Percentiles rank a stretch among this genome's conserved stretches.
phyloP scores from a whole-genome alignment of 2,113 vertebrate genomes.

The Spilogale gracilis region DNA sequence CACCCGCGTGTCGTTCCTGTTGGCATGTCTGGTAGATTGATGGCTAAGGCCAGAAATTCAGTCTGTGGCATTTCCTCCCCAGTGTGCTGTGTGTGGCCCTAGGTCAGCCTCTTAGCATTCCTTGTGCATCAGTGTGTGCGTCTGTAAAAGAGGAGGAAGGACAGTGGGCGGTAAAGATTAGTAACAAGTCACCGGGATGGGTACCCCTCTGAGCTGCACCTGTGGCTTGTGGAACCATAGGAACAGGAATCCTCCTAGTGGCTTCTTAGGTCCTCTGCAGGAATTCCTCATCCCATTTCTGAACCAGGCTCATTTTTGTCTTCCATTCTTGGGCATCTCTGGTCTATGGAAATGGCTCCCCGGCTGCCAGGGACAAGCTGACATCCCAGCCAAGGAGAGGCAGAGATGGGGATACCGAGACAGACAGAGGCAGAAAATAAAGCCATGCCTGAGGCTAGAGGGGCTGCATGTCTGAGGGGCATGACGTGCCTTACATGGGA shows the following conservation, averaged over 20 bases:
- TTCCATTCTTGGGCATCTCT: neutral
- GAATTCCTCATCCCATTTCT: neutral
- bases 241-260: neutral
- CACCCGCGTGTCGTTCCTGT: neutral
- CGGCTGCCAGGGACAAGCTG: neutral
- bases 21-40: rapidly evolving
- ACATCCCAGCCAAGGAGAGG: neutral
- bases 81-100: conserved; percentile 27
- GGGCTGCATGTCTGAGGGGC: neutral
- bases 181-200: conserved; percentile 17
- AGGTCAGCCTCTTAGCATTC: neutral
- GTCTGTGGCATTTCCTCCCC: neutral
- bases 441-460: neutral
- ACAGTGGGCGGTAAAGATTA: conserved; percentile 59
- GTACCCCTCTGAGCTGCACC: neutral
- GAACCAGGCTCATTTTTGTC: neutral
- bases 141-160: neutral
- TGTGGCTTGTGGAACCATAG: neutral
- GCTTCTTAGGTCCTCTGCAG: neutral
- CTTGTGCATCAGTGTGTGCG: neutral
- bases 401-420: neutral
- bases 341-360: neutral
- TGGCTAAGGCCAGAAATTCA: conserved; percentile 15
- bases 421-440: neutral
- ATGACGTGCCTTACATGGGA: too few relatives aligned